Conservation (phyloP, 2,797 vertebrate genomes). For the Pogonophryne albipinna region DNA sequence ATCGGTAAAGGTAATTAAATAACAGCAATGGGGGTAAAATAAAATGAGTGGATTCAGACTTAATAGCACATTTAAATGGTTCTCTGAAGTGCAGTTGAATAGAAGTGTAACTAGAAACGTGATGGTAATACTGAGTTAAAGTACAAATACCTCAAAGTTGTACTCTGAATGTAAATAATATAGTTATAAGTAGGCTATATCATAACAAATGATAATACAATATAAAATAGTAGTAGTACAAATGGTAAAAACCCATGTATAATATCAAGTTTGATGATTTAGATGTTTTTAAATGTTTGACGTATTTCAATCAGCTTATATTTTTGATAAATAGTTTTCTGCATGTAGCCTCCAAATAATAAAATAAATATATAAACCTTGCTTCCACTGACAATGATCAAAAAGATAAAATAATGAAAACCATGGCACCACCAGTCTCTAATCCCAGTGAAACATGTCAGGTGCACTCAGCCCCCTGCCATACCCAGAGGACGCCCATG, state of each 20-base stretch:
- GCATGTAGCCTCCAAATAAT: neutral
- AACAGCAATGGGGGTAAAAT: neutral
- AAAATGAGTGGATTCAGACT: neutral
- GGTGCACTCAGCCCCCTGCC: conserved; percentile 27
- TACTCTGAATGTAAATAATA: neutral
- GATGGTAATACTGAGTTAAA: neutral
- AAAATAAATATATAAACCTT: neutral
- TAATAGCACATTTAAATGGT: neutral
- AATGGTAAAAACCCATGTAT: neutral
- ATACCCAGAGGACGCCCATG: conserved; percentile 64
- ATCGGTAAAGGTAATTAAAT: neutral
- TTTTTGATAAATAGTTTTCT: too few species aligned
- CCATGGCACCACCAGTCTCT: neutral
- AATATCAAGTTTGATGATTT: neutral
- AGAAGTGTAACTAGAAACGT: neutral
- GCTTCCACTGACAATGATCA: neutral
- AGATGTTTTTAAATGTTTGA: neutral
- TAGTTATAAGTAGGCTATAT: neutral
- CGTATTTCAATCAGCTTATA: neutral
- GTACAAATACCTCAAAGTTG: neutral
- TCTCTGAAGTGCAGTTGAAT: neutral
- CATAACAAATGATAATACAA: neutral
- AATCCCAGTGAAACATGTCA: neutral
- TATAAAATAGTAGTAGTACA: conserved; percentile 8
- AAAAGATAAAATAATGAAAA: neutral